Evolutionary conservation across 2,888 invertebrate genomes (phyloP).

Genomic region (Dione juno): DNA sequence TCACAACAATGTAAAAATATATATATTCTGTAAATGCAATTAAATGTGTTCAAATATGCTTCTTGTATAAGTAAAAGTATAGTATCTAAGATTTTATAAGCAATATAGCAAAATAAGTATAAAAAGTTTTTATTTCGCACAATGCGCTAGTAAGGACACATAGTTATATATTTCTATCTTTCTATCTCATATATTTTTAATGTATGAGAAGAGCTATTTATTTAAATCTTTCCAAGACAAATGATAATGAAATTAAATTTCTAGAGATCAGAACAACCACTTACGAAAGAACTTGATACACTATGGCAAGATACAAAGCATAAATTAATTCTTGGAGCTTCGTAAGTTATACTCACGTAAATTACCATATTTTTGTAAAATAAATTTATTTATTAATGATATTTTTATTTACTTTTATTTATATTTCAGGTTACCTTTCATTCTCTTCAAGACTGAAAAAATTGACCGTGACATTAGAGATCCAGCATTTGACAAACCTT

Average conservation of each 20-base stretch:
- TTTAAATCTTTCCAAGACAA: not conserved
- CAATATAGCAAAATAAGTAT: too few relatives aligned
- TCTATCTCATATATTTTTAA: too few relatives aligned
- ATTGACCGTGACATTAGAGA: constrained; percentile 71
- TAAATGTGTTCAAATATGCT: too few relatives aligned
- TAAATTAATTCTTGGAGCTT: constrained; percentile 74
- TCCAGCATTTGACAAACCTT: constrained; percentile 70
- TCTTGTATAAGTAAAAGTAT: too few relatives aligned
- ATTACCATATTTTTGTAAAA: not conserved
- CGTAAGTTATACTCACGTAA: constrained; percentile 51
- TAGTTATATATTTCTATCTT: too few relatives aligned
- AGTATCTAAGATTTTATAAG: too few relatives aligned
- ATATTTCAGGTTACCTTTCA: constrained; percentile 70
- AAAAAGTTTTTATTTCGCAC: too few relatives aligned
- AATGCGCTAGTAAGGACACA: too few relatives aligned
- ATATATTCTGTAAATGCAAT: too few relatives aligned
- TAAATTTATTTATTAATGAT: not conserved
- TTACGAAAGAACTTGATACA: constrained; percentile 69
- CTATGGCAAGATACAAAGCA: constrained; percentile 72
- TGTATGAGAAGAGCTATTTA: not conserved
- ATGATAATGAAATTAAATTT: not conserved
- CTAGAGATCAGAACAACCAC: constrained; percentile 74
- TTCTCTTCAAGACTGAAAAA: constrained; percentile 73
- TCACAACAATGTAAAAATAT: too few relatives aligned
- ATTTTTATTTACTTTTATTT: not conserved